Conservation (phyloP, 2,113 vertebrate genomes). For the Pao palembangensis region DNA sequence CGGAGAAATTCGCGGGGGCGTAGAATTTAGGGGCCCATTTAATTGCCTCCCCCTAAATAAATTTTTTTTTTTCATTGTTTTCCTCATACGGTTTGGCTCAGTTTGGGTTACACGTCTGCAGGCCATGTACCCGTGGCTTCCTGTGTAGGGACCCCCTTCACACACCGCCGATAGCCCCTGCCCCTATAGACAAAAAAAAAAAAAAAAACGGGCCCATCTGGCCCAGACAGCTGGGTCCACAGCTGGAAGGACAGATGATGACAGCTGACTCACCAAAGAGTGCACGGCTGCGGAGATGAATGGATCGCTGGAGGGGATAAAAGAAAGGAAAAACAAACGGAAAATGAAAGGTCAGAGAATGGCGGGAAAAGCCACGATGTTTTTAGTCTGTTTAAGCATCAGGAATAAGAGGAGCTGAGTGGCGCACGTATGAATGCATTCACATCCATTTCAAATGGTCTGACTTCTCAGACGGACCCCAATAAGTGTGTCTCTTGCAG, state of each 20-base stretch:
- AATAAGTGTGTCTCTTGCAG: too few species aligned
- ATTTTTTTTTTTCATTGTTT: background rate
- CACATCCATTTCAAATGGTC: too few species aligned
- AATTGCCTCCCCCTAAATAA: background rate
- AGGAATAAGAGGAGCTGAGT: too few species aligned
- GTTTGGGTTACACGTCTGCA: conserved; percentile 3
- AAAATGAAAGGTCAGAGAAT: conserved; percentile 22
- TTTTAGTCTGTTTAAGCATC: background rate
- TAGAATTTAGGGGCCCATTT: background rate
- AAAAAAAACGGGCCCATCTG: conserved; percentile 65
- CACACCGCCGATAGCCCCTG: conserved; percentile 27
- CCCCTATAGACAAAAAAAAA: conserved; percentile 8
- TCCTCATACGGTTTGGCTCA: conserved; percentile 24
- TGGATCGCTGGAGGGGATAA: conserved; percentile 47
- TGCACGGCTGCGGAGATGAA: conserved; percentile 47
- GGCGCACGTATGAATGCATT: too few species aligned
- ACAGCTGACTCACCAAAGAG: conserved; percentile 61
- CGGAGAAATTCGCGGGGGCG: background rate
- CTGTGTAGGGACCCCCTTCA: conserved; percentile 36
- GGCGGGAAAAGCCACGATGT: background rate
- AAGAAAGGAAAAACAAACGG: conserved; percentile 12
- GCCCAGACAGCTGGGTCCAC: conserved; percentile 65
- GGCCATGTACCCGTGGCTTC: conserved; percentile 28
- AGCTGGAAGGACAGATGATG: conserved; percentile 69
- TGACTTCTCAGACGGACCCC: too few species aligned